A percentile compares a stretch with the other conserved stretches of the same genome.
Conservation (phyloP, 1,140 invertebrate species). For the Colletes gigas region DNA sequence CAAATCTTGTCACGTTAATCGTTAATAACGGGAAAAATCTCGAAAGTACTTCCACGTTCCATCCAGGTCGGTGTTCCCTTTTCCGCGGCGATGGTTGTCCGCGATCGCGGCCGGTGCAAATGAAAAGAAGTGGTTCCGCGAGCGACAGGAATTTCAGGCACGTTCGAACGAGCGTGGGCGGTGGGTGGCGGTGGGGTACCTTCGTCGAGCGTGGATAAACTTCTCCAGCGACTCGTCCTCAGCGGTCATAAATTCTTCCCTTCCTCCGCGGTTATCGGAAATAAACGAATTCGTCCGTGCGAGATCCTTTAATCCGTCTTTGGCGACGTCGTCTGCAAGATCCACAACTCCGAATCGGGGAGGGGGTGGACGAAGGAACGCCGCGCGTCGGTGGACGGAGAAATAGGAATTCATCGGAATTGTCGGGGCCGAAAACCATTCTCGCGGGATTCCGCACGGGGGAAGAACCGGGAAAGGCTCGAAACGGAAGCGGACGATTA, state of each 20-base stretch:
- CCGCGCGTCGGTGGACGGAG: neutral
- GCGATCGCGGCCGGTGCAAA: neutral
- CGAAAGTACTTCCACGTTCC: neutral
- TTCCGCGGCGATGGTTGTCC: neutral
- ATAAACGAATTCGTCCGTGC: conserved; percentile 48
- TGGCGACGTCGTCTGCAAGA: conserved; percentile 19
- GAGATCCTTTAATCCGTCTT: conserved; percentile 57
- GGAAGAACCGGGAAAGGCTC: conserved; percentile 33
- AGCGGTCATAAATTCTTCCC: conserved; percentile 40
- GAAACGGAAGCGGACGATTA: conserved; percentile 68
- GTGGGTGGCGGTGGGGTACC: neutral
- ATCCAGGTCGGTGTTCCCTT: neutral
- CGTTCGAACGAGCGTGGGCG: neutral
- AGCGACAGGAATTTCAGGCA: conserved; percentile 34
- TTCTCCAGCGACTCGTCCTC: conserved; percentile 15
- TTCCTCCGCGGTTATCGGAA: conserved; percentile 15
- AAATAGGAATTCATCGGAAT: conserved; percentile 27
- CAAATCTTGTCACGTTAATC: neutral
- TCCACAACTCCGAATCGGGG: neutral
- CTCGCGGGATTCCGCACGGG: conserved; percentile 48
- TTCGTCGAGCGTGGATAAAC: conserved; percentile 25
- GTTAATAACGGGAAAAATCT: too few relatives aligned
- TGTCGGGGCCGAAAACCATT: conserved; percentile 48
- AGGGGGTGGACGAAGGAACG: neutral
- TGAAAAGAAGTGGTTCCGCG: conserved; percentile 20